These are phyloP conservation scores for Toxotes lorentzi DNA, from an alignment of 2,797 vertebrate genomes.

Conservation along the genomic window DNA sequence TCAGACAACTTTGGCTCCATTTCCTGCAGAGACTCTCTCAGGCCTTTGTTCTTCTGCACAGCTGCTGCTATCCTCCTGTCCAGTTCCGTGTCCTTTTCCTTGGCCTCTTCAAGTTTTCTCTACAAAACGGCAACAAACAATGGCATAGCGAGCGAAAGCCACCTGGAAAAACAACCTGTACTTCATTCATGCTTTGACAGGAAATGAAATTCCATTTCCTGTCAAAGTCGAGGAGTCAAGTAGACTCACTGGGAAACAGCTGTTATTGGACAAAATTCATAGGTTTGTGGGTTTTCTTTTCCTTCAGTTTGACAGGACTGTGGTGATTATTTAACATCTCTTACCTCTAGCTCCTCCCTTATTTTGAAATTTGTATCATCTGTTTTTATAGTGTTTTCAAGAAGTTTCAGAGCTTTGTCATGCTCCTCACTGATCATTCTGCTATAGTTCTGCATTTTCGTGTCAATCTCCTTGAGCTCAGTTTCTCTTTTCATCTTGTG, in stretches of 20 bases:
- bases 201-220: neutral
- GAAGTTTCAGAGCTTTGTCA: too few species aligned
- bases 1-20: neutral
- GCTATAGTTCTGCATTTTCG: neutral
- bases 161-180: too few species aligned
- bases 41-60: neutral
- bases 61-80: neutral
- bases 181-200: neutral
- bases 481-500: too few species aligned
- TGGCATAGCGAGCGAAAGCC: neutral
- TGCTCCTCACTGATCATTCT: rapidly evolving
- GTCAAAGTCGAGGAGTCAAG: neutral
- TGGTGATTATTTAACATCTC: neutral
- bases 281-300: neutral
- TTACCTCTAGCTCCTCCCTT: neutral
- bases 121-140: neutral
- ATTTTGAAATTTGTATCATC: too few species aligned
- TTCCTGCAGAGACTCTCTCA: neutral
- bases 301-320: neutral
- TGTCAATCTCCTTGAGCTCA: neutral
- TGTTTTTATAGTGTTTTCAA: too few species aligned
- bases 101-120: rapidly evolving
- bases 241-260: neutral
- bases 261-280: neutral
- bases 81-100: rapidly evolving